These are phyloP conservation scores for Heteromormyrus szaboi DNA, from an alignment of 2,797 vertebrate species.

Conservation along the genomic window DNA sequence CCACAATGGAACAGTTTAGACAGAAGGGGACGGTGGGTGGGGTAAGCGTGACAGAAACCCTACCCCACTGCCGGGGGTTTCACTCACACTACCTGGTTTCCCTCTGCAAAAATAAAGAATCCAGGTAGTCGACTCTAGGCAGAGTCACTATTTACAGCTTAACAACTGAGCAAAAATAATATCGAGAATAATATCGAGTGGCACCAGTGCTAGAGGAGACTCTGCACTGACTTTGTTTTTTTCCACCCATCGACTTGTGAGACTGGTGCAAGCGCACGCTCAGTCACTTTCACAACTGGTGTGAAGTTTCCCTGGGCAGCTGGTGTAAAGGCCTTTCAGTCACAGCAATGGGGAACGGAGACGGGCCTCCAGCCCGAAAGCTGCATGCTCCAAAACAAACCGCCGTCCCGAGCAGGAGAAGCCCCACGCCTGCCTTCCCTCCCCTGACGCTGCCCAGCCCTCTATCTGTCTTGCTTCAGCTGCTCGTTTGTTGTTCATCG, in stretches of 20 bases:
- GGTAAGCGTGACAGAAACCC: constrained; percentile 42
- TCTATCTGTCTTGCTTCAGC: background rate
- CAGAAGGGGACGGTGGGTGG: background rate
- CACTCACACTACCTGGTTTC: constrained; percentile 41
- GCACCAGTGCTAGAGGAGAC: background rate
- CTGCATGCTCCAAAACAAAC: constrained; percentile 19
- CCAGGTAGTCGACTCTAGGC: background rate
- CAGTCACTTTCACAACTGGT: background rate
- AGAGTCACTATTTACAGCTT: background rate
- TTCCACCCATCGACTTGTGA: background rate
- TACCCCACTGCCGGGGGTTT: constrained; percentile 37
- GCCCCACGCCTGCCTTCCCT: background rate
- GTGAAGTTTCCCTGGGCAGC: constrained; percentile 10
- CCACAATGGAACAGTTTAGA: background rate
- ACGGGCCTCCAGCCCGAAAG: background rate
- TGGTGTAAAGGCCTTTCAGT: constrained; percentile 15
- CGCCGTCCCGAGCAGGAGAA: background rate
- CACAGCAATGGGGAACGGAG: background rate
- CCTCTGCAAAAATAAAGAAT: constrained; percentile 49
- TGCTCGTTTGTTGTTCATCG: background rate
- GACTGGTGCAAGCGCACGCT: background rate
- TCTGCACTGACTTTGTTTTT: background rate
- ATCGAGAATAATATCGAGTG: background rate
- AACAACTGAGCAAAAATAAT: background rate
- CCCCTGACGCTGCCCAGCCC: background rate